phyloP scores from a whole-genome alignment of 2,797 vertebrate species.

The Peromyscus attwateri region DNA sequence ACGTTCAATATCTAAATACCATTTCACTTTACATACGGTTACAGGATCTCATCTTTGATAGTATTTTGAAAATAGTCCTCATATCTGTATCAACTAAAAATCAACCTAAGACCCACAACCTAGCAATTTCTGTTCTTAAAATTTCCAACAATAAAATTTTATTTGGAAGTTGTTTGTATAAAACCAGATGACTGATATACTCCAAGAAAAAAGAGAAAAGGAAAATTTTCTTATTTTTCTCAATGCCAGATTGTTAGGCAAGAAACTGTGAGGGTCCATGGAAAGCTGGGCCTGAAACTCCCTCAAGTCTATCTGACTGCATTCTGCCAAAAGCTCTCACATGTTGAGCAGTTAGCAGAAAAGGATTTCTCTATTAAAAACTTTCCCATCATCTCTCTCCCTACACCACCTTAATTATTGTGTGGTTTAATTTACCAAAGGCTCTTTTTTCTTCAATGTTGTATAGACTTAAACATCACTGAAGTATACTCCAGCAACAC shows the following conservation, averaged over 20 bases:
- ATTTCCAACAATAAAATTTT: conserved; percentile 57
- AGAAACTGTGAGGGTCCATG: conserved; percentile 26
- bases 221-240: conserved; percentile 22
- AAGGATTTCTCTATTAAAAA: conserved; percentile 33
- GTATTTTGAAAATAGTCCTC: conserved; percentile 32
- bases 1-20: conserved; percentile 42
- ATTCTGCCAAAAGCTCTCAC: conserved; percentile 45
- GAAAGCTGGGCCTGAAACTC: conserved; percentile 40
- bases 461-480: conserved; percentile 9
- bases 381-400: conserved; percentile 47
- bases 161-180: conserved; percentile 55
- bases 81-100: background rate
- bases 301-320: conserved; percentile 22
- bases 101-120: background rate
- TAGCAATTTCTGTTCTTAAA: conserved; percentile 58
- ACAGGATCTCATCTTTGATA: background rate
- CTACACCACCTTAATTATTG: conserved; percentile 11
- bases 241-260: conserved; percentile 49
- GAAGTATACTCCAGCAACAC: background rate
- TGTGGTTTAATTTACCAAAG: conserved; percentile 39
- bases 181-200: conserved; percentile 50
- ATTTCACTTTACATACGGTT: background rate
- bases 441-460: conserved; percentile 51
- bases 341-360: conserved; percentile 22
- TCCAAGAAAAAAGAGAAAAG: background rate